A percentile compares a stretch with the other conserved stretches of the same genome.
Evolutionary conservation across 2,113 vertebrate species (phyloP).

Genomic region (Ailurus styani): DNA sequence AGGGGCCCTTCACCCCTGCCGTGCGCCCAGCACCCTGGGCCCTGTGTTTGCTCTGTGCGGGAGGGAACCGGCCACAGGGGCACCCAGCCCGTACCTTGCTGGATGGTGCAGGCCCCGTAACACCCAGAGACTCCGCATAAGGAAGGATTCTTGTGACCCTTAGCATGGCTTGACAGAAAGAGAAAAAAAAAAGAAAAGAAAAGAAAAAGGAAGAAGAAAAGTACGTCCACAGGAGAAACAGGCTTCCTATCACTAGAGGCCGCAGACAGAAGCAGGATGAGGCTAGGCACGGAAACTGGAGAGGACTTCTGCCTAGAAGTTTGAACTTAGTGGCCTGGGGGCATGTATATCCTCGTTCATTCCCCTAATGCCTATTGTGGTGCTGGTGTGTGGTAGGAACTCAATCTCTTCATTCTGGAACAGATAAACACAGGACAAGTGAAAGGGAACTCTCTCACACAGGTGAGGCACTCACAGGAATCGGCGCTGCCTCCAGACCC

Average conservation of each 20-base stretch:
- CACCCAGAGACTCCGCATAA: not conserved
- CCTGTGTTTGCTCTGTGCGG: fast-evolving
- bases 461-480: not conserved
- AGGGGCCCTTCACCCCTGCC: not conserved
- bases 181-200: not conserved
- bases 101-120: not conserved
- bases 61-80: not conserved
- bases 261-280: not conserved
- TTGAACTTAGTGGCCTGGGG: not conserved
- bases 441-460: not conserved
- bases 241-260: not conserved
- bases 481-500: not conserved
- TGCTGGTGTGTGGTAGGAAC: too few species aligned
- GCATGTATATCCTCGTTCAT: not conserved
- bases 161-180: not conserved
- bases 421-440: not conserved
- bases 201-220: not conserved
- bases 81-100: not conserved
- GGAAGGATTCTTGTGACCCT: not conserved
- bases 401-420: not conserved
- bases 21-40: not conserved
- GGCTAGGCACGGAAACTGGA: not conserved
- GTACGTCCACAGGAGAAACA: not conserved
- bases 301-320: not conserved
- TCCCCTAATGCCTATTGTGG: not conserved